Evolutionary conservation across 2,113 vertebrate species (phyloP), one percentile per base, ranked within the genome.

Genomic region (Anguilla japonica): DNA sequence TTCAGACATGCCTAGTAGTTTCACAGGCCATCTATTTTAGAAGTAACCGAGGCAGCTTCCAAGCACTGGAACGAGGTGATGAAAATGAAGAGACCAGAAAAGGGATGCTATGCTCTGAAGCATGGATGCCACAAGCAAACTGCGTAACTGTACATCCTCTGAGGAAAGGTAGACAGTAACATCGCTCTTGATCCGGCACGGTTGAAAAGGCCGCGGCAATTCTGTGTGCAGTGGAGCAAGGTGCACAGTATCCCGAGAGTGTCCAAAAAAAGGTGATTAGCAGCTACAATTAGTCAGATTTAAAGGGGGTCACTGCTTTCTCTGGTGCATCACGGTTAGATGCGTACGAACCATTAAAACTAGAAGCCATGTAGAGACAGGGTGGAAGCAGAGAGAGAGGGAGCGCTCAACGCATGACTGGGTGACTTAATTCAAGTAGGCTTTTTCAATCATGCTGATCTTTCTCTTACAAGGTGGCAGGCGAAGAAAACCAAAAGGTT

Each of bases 241-340:
- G 20, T 34, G 50, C 18, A 80, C 13, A 41, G 71, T 6, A 39
- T 87, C 50, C 67, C 20, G 26, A 26, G 81, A 43, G 57, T 5
- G 53, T 22, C 46, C 26, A 46, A 83, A 67, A 79, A 87, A 83
- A 79, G 43, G 41, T 83, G 46, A 87, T 87, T 83, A 83, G 67
- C 82, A 39, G 82, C 82, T 79, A 83, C 86, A 87, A 79, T 87
- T 87, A 87, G 82, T 50, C 81, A 79, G 82, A 78, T 83, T 87
- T 87, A 79, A 87, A 84, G 67, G 81, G 81, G 71, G 22, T 83
- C 26, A 53, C 81, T 41, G 46, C 22, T 20, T 29, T 57, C 86
- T 87, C 67, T 78, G 16, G 71, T 60, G 71, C 57, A 34, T 83
- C 86, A 87, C 56, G 81, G 81, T 63, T 78, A 41, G 43, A 83